phyloP scores from a whole-genome alignment of 2,113 vertebrate genomes.

The Bettongia penicillata region DNA sequence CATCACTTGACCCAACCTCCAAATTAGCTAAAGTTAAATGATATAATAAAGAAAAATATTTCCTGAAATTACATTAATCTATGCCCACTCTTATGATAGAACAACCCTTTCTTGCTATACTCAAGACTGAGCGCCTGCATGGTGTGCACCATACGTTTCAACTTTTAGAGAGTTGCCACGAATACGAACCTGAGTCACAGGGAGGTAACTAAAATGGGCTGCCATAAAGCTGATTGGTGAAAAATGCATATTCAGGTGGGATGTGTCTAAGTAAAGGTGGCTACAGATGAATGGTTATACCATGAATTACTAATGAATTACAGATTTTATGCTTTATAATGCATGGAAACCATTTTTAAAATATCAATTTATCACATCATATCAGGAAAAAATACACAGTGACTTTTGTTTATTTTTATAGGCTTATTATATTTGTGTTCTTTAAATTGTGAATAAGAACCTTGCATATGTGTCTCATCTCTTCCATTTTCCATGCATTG shows the following conservation, averaged over 20 bases:
- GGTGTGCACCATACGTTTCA: slow-evolving; percentile 74
- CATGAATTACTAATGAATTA: slow-evolving; percentile 75
- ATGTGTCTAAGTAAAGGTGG: slow-evolving; percentile 67
- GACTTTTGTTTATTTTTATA: slow-evolving; percentile 87
- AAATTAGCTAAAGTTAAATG: slow-evolving; percentile 72
- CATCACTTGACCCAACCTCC: slow-evolving; percentile 74
- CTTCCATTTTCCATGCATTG: slow-evolving; percentile 80
- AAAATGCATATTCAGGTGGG: slow-evolving; percentile 77
- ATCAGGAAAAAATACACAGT: slow-evolving; percentile 84
- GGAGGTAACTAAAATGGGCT: slow-evolving; percentile 60
- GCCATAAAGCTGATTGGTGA: slow-evolving; percentile 77
- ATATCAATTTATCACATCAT: slow-evolving; percentile 84
- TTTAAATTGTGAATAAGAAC: slow-evolving; percentile 81
- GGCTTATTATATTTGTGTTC: slow-evolving; percentile 82
- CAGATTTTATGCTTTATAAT: slow-evolving; percentile 86
- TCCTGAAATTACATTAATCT: slow-evolving; percentile 78
- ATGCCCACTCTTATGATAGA: slow-evolving; percentile 72
- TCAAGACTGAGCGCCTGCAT: slow-evolving; percentile 80
- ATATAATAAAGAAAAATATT: slow-evolving; percentile 63
- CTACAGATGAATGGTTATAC: slow-evolving; percentile 80
- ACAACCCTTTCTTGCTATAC: slow-evolving; percentile 77
- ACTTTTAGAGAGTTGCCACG: slow-evolving; percentile 69
- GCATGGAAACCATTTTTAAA: slow-evolving; percentile 86
- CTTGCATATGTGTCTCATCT: slow-evolving; percentile 72
- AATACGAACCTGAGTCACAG: slow-evolving; percentile 70